Evolutionary conservation across 2,888 invertebrate genomes (phyloP).

Genomic region (Dioctria rufipes): DNA sequence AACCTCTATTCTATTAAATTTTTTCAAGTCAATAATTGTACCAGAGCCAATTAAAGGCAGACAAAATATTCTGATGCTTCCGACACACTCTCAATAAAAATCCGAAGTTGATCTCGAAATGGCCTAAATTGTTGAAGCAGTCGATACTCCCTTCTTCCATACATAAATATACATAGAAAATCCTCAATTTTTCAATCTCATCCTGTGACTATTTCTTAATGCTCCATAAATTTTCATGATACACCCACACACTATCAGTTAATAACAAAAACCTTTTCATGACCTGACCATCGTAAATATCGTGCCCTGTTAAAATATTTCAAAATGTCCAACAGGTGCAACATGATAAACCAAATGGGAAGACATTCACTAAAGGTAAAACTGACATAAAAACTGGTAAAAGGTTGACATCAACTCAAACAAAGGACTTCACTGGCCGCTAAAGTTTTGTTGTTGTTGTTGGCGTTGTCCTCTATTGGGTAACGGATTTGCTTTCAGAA

Average conservation of each 20-base stretch:
- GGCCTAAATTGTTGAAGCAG: too few relatives aligned
- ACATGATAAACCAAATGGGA: background rate
- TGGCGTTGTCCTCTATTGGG: too few relatives aligned
- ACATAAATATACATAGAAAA: too few relatives aligned
- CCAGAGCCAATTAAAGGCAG: too few relatives aligned
- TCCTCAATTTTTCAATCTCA: too few relatives aligned
- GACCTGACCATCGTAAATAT: background rate
- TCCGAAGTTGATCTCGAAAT: too few relatives aligned
- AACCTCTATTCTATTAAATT: too few relatives aligned
- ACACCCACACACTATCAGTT: background rate
- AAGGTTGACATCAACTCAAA: conserved; percentile 6
- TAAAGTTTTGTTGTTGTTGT: background rate
- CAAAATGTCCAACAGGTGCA: conserved; percentile 31
- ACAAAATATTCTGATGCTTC: too few relatives aligned
- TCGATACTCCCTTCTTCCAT: too few relatives aligned
- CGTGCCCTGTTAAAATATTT: conserved; percentile 14
- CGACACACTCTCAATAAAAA: too few relatives aligned
- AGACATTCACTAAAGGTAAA: background rate
- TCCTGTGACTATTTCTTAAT: too few relatives aligned
- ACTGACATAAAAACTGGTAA: background rate
- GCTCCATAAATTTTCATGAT: background rate
- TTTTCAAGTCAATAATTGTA: too few relatives aligned
- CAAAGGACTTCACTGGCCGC: background rate
- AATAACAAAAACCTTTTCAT: background rate
- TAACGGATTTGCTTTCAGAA: background rate